phyloP scores from a whole-genome alignment of 2,113 vertebrate genomes.

The Bettongia penicillata region DNA sequence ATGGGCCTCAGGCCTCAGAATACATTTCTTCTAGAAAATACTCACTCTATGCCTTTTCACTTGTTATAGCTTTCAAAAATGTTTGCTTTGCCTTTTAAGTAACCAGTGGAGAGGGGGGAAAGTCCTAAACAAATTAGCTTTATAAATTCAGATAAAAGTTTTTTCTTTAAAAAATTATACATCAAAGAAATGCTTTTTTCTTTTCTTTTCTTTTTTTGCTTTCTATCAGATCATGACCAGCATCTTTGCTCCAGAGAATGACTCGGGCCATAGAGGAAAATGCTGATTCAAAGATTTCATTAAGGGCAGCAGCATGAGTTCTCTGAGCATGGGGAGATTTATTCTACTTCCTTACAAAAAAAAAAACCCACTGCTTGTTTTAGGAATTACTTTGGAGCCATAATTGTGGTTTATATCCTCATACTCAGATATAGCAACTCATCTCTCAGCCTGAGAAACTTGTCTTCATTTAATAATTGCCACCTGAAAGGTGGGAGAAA shows the following conservation, averaged over 20 bases:
- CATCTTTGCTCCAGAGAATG: not conserved
- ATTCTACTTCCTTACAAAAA: not conserved
- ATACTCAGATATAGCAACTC: not conserved
- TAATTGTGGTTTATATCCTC: not conserved
- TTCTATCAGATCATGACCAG: not conserved
- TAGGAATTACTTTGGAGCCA: not conserved
- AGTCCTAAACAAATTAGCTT: conserved; percentile 60
- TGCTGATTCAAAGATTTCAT: not conserved
- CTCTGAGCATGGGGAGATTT: not conserved
- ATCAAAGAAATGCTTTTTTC: not conserved
- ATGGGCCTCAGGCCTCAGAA: conserved; percentile 26
- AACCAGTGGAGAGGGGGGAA: conserved; percentile 60
- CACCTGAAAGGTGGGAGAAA: not conserved
- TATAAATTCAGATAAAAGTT: conserved; percentile 46
- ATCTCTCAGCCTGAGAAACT: not conserved
- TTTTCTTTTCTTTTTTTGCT: not conserved
- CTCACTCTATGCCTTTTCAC: conserved; percentile 49
- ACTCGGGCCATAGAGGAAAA: not conserved
- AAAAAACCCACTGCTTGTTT: not conserved
- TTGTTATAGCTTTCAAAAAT: conserved; percentile 72
- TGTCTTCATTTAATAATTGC: not conserved
- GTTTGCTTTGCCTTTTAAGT: conserved; percentile 75
- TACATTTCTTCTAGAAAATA: conserved; percentile 17
- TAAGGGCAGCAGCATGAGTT: not conserved
- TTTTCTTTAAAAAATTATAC: conserved; percentile 25